A percentile compares a stretch with the other conserved stretches of the same genome.
phyloP scores from a whole-genome alignment of 2,797 vertebrate species.

The Enteromius thamalakanensis region DNA sequence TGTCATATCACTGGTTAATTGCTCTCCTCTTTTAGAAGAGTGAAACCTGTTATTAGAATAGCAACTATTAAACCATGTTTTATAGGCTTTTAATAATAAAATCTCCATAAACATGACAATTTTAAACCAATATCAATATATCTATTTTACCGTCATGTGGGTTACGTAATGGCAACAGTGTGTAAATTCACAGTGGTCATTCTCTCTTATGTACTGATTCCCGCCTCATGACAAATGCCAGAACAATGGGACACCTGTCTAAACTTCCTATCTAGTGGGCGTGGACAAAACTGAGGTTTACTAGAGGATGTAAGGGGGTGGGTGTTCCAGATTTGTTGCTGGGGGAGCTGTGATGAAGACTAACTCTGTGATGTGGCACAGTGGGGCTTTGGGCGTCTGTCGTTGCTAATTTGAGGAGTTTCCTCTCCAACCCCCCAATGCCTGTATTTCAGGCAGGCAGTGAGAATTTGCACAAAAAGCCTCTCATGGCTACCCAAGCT shows the following conservation, averaged over 20 bases:
- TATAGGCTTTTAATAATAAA: background rate
- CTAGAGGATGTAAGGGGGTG: background rate
- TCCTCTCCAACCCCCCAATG: background rate
- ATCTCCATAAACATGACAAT: background rate
- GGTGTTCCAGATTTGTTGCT: slow-evolving; percentile 11
- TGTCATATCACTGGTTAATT: background rate
- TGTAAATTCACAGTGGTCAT: slow-evolving; percentile 55
- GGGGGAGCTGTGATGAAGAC: background rate
- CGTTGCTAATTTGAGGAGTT: slow-evolving; percentile 22
- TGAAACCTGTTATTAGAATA: background rate
- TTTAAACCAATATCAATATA: slow-evolving; percentile 40
- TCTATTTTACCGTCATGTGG: slow-evolving; percentile 46
- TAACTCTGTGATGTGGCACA: slow-evolving; percentile 10
- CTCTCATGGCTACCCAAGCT: slow-evolving; percentile 9
- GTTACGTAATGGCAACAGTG: slow-evolving; percentile 66
- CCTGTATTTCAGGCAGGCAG: background rate
- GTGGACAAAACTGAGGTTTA: slow-evolving; percentile 44
- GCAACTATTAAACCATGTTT: background rate
- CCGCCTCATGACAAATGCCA: slow-evolving; percentile 59
- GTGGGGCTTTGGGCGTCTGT: slow-evolving; percentile 17
- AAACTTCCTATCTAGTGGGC: slow-evolving; percentile 64
- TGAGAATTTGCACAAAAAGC: slow-evolving; percentile 17
- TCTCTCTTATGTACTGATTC: slow-evolving; percentile 56
- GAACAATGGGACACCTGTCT: slow-evolving; percentile 68
- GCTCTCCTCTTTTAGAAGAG: background rate